Evolutionary conservation across 2,113 vertebrate genomes (phyloP), one percentile per base, ranked within the genome.

Genomic region (Tragelaphus scriptus): DNA sequence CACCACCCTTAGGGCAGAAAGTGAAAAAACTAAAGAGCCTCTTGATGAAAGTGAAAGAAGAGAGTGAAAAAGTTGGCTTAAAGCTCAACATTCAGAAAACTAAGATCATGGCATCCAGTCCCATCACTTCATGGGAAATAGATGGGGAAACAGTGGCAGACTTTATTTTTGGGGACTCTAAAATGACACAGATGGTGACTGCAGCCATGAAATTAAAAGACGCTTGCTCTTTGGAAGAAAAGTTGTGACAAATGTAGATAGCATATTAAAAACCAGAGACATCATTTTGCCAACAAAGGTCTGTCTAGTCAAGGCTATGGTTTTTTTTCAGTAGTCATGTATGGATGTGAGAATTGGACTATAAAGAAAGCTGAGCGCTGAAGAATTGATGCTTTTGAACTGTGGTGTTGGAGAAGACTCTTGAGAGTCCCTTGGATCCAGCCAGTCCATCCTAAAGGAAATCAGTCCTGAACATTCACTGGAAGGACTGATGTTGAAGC

Each of bases 311-410:
- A 65, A 65, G 63, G 63, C 6, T 65, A n/a, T n/a, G 63, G 14
- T 65, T 65, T 65, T 65, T 65, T 65, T n/a, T 32, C 63, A n/a
- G 63, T 65, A 1, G 7, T 17, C 30, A 9, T 4, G 15, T 65
- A 17, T 65, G 63, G 7, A 65, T 65, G 63, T 17, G 63, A 65
- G 7, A 17, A 7, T n/a, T 65, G 32, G 63, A n/a, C 63, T 65
- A 0, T 17, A 4, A 65, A 65, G 63, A 65, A n/a, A n/a, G 63
- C 63, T 65, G 63, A 65, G 3, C 0, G 0, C 63, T 8, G 63
- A 65, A 65, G 30, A n/a, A n/a, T 8, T 16, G 15, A 65, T n/a
- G 15, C 63, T 65, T 65, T n/a, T 65, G 30, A 65, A 9, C 7
- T 65, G 30, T 17, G 3, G 15, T 65, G 1, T 32, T 65, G 63